Percentiles rank a stretch among this genome's conserved stretches.
Conservation (phyloP, 2,888 invertebrate species). For the Pharmacophagus antenor region DNA sequence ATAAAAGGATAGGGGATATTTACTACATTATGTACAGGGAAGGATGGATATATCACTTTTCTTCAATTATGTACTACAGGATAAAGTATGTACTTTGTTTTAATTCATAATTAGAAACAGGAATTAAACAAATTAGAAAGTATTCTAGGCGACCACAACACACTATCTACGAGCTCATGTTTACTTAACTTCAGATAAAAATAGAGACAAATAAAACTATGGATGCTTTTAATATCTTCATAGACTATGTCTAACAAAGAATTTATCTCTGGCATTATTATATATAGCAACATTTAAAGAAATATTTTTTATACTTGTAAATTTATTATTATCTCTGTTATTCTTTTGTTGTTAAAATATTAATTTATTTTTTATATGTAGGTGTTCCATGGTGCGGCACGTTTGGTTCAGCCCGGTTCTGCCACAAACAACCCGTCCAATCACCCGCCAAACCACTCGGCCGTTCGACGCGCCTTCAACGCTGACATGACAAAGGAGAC, state of each 20-base stretch:
- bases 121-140: too few species aligned
- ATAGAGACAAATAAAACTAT: too few species aligned
- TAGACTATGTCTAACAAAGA: not conserved
- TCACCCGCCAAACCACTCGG: constrained; percentile 62
- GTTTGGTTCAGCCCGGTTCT: constrained; percentile 78
- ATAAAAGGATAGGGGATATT: too few species aligned
- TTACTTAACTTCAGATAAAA: too few species aligned
- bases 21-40: too few species aligned
- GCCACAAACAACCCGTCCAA: constrained; percentile 39
- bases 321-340: not conserved
- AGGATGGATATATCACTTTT: too few species aligned
- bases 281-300: not conserved
- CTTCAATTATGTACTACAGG: too few species aligned
- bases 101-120: too few species aligned
- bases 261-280: not conserved
- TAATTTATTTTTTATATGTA: constrained; percentile 39
- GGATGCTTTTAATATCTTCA: too few species aligned
- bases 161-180: too few species aligned
- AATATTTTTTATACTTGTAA: not conserved
- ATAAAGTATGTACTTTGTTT: too few species aligned
- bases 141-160: too few species aligned
- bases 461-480: constrained; percentile 70
- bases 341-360: not conserved
- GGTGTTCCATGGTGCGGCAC: constrained; percentile 83
- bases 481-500: constrained; percentile 71